Conservation (phyloP, 2,888 invertebrate species). For the Dioctria linearis region DNA sequence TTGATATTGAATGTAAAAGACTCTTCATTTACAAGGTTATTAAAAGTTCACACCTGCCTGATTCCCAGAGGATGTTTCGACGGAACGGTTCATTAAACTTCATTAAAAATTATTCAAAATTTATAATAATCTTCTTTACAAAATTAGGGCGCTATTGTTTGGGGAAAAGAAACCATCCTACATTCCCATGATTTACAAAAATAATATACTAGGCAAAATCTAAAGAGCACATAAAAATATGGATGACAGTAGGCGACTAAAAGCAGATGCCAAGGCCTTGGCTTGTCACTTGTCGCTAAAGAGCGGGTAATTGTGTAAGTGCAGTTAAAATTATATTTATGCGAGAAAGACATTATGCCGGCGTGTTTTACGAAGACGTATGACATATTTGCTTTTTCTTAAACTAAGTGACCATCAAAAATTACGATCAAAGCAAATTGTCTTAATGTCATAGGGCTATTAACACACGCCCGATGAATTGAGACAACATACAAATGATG, state of each 20-base stretch:
- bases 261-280: background rate
- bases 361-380: background rate
- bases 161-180: background rate
- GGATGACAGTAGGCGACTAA: background rate
- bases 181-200: background rate
- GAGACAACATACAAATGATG: background rate
- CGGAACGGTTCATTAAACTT: too few relatives aligned
- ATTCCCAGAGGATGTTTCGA: too few relatives aligned
- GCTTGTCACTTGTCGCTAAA: too few relatives aligned
- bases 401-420: background rate
- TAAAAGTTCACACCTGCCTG: too few relatives aligned
- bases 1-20: too few relatives aligned
- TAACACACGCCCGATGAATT: constrained; percentile 9
- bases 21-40: too few relatives aligned
- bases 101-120: background rate
- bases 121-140: background rate
- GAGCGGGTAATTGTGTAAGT: background rate
- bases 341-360: background rate
- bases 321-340: constrained; percentile 34
- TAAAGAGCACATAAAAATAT: background rate
- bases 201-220: background rate
- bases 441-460: constrained; percentile 28
- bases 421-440: background rate
- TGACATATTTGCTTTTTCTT: too few relatives aligned
- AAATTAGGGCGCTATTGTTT: background rate